phyloP scores from a whole-genome alignment of 2,888 invertebrate species.

The Morpho achilles region DNA sequence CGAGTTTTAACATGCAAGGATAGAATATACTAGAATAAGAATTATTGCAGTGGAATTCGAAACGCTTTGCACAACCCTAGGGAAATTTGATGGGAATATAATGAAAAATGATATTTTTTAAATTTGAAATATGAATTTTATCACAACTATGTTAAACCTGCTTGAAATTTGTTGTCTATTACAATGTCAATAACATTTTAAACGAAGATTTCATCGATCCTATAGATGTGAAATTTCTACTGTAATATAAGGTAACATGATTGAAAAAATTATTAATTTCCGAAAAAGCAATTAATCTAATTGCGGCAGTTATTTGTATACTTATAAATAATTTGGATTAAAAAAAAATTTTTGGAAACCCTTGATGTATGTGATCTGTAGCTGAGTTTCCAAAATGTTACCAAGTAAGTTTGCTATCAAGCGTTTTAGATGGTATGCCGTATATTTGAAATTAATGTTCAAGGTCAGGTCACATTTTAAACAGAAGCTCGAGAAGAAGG shows the following conservation, averaged over 20 bases:
- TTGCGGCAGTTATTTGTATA: conserved; percentile 15
- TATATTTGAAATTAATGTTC: conserved; percentile 13
- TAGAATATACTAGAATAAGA: conserved; percentile 22
- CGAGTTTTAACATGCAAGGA: conserved; percentile 23
- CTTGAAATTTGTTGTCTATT: conserved; percentile 30
- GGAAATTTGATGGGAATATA: conserved; percentile 16
- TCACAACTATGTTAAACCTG: conserved; percentile 62
- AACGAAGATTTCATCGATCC: conserved; percentile 19
- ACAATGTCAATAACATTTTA: conserved; percentile 8
- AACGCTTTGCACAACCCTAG: conserved; percentile 28
- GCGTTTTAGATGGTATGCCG: conserved; percentile 5
- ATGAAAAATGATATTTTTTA: conserved; percentile 35
- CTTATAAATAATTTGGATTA: conserved; percentile 2
- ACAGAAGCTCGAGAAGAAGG: conserved; percentile 67
- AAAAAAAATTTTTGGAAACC: conserved; percentile 9
- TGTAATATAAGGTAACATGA: conserved; percentile 1
- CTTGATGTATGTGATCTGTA: conserved; percentile 13
- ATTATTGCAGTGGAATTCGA: conserved; percentile 29
- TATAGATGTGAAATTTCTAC: conserved; percentile 3
- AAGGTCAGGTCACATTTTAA: conserved; percentile 59
- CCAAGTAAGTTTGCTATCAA: conserved; percentile 3
- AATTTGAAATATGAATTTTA: conserved; percentile 61
- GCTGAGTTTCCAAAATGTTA: conserved; percentile 5
- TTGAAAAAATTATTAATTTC: conserved; percentile 3
- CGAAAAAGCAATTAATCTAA: conserved; percentile 9